phyloP scores from a whole-genome alignment of 2,797 vertebrate species.

The Cryptoblepharus egeriae region DNA sequence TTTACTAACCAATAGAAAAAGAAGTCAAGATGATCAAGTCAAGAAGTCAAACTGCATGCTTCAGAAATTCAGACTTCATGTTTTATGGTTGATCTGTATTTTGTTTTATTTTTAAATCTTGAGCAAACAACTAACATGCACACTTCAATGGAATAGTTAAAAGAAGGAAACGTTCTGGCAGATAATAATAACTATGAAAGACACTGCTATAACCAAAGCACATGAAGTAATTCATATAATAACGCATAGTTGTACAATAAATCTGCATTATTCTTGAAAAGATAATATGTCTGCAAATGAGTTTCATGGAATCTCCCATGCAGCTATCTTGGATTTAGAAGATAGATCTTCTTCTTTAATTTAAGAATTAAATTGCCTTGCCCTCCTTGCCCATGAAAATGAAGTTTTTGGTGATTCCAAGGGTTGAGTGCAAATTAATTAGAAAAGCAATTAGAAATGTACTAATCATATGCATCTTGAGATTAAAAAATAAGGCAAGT shows the following conservation, averaged over 20 bases:
- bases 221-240: not conserved
- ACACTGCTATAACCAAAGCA: not conserved
- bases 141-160: too few relatives aligned
- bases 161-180: not conserved
- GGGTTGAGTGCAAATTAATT: not conserved
- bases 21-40: accelerated
- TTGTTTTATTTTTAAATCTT: too few relatives aligned
- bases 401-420: not conserved
- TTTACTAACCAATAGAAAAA: not conserved
- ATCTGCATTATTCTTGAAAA: not conserved
- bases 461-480: not conserved
- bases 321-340: not conserved
- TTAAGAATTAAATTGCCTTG: too few relatives aligned
- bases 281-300: not conserved
- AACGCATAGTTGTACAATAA: not conserved
- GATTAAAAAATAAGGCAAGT: not conserved
- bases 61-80: slow-evolving; percentile 26
- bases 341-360: not conserved
- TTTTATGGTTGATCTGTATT: not conserved
- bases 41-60: not conserved
- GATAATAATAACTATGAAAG: not conserved
- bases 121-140: too few relatives aligned
- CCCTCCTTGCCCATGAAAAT: not conserved
- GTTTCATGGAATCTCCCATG: too few relatives aligned
- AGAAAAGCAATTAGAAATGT: not conserved